phyloP scores from a whole-genome alignment of 2,888 invertebrate genomes.

The Cantharis rustica region DNA sequence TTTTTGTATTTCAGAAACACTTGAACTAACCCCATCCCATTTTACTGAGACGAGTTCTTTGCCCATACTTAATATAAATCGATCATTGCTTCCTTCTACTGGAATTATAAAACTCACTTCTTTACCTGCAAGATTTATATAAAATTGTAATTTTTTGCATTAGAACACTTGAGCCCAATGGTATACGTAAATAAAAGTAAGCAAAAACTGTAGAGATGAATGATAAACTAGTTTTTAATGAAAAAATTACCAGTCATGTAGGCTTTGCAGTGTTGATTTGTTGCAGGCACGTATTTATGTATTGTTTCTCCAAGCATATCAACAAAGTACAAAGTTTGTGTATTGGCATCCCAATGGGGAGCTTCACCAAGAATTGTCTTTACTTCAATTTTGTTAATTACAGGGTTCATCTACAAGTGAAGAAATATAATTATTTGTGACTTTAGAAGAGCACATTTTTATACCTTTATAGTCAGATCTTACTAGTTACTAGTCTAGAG shows the following conservation, averaged over 20 bases:
- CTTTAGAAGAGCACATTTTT: too few species aligned
- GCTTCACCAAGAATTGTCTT: conserved; percentile 69
- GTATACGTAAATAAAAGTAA: too few species aligned
- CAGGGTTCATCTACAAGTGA: conserved; percentile 35
- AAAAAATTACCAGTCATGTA: conserved; percentile 34
- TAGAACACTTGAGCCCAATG: too few species aligned
- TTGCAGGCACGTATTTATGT: conserved; percentile 42
- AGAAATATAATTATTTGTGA: not conserved
- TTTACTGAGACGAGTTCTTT: conserved; percentile 62
- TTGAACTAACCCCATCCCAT: conserved; percentile 65
- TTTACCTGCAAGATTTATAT: not conserved
- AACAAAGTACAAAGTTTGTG: conserved; percentile 68
- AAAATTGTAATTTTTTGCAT: too few species aligned
- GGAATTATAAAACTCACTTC: conserved; percentile 59
- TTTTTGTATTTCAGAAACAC: conserved; percentile 54
- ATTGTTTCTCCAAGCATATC: conserved; percentile 58
- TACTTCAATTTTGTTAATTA: conserved; percentile 56
- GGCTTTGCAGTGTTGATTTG: conserved; percentile 40
- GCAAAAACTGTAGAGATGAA: too few species aligned
- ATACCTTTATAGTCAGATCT: too few species aligned
- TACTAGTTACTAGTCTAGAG: too few species aligned
- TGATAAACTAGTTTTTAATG: not conserved
- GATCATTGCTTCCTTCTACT: conserved; percentile 60
- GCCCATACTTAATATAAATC: conserved; percentile 66
- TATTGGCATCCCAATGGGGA: conserved; percentile 70